Percentiles rank a stretch among this genome's conserved stretches.
Conservation (phyloP, 2,888 invertebrate species). For the Campopleginae sp. region DNA sequence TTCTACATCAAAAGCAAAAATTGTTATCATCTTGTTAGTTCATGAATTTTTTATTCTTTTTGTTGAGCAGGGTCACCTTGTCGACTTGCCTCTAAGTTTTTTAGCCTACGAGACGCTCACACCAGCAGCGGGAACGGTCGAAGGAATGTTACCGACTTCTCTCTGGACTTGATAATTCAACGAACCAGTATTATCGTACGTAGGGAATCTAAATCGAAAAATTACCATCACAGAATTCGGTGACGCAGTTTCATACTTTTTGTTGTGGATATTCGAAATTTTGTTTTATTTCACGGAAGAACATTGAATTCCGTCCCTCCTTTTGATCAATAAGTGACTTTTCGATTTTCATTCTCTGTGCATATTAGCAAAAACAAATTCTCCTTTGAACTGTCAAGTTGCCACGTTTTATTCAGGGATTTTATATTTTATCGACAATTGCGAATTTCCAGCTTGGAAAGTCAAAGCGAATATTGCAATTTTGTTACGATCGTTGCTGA, state of each 20-base stretch:
- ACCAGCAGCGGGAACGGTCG: constrained; percentile 93
- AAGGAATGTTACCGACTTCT: constrained; percentile 96
- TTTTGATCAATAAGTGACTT: too few relatives aligned
- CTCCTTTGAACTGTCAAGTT: background rate
- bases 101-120: constrained; percentile 94
- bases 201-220: background rate
- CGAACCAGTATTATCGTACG: constrained; percentile 54
- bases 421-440: constrained; percentile 13
- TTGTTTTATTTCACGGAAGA: too few relatives aligned
- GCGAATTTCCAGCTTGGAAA: background rate
- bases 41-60: background rate
- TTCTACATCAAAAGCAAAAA: background rate
- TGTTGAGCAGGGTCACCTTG: constrained; percentile 90
- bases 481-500: too few relatives aligned
- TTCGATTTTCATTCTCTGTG: too few relatives aligned
- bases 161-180: constrained; percentile 91
- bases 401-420: constrained; percentile 10
- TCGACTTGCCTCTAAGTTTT: constrained; percentile 95
- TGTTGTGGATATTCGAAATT: background rate
- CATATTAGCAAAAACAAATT: background rate
- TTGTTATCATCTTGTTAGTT: background rate
- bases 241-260: background rate
- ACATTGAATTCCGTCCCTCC: too few relatives aligned
- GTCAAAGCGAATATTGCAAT: too few relatives aligned
- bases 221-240: background rate